Evolutionary conservation across 2,888 invertebrate species (phyloP), one percentile per base, ranked within the genome.

Genomic region (Falcaria lacertinaria): DNA sequence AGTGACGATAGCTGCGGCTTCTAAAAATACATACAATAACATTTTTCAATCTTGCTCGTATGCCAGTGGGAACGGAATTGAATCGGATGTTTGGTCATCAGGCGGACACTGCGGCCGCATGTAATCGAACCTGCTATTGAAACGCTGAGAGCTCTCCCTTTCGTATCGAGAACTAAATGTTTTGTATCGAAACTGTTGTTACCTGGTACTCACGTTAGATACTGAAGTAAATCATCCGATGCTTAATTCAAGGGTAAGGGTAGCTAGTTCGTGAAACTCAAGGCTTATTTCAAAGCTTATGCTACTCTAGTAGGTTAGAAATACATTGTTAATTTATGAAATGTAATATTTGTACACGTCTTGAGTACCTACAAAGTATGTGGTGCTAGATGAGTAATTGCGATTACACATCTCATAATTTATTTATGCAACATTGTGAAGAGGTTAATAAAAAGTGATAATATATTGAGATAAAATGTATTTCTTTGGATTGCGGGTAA

Each of bases 121-220:
- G 75, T 74, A 77, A 83, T 80, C 72, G 76, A 80, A 79, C 74
- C 60, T 62, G 57, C 55, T 69, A 74, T 75, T 65, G 72, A 57
- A 64, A 53, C 65, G 69, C 72, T 64, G 66, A 64, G 68, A 57
- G 56, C 54, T 58, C 57, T 60, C 47, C 42, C 47, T 60, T 68
- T 60, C 64, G 60, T 62, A 59, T 51, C 52, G 52, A 70, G 74
- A 71, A 64, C 64, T 65, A 70, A 69, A 67, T 72, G 64, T 70
- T 74, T 74, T 64, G 58, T 64, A 43, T 53, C 45, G 52, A 51
- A 49, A 38, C 47, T 49, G 48, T 41, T 51, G 52, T 62, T 48
- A 39, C 15, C 48, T 52, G 44, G 45, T 48, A 53, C 45, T 44
- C 48, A 47, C 50, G 44, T 45, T 44, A 42, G 16, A 35, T 28